Base-by-base conservation (phyloP, 1,140 invertebrate genomes). In the Belonocnema kinseyi region DNA sequence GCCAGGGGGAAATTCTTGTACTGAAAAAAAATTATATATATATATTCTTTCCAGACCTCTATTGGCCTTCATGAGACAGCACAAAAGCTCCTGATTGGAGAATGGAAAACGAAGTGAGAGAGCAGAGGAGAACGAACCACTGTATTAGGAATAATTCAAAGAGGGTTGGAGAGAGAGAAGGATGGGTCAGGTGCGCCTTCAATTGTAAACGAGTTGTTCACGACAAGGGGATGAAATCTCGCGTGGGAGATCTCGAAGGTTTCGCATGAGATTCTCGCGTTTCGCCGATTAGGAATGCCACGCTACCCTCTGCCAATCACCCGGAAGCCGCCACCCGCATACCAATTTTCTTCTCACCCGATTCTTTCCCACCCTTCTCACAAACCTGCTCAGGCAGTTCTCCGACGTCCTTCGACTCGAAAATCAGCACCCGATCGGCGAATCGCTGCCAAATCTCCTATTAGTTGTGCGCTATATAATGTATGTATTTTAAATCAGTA, bases 271-370 rank as follows among this genome's bases (percentile, higher is more conserved):
- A 46, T 40, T 16, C 51, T 21, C 74, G 58, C 58, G 19, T 72
- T 53, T 76, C 53, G 21, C 40, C 77, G 80, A 85, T 86, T 85
- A 86, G 82, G 73, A 84, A 84, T 87, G 80, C 83, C 53, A 74
- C 61, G 79, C 78, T 76, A 75, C 79, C 81, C 82, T 82, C 78
- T 87, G 84, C 85, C 86, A 86, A 87, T 87, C 85, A 87, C 75
- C 73, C 76, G 80, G 78, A 86, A 87, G 81, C 80, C 81, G 58
- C 74, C 76, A 21, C 56, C 80, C 81, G 83, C 85, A 87, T 87
- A 87, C 78, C 78, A 87, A 87, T 87, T 83, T 84, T 83, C 79
- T 78, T 61, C 51, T 13, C 70, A 72, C 72, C 21, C 40, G 5
- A 70, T 17, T 50, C 13, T 13, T 26, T 33, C 33, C 73, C 51